Conservation (phyloP, 2,113 vertebrate genomes). For the Seriola dumerili region DNA sequence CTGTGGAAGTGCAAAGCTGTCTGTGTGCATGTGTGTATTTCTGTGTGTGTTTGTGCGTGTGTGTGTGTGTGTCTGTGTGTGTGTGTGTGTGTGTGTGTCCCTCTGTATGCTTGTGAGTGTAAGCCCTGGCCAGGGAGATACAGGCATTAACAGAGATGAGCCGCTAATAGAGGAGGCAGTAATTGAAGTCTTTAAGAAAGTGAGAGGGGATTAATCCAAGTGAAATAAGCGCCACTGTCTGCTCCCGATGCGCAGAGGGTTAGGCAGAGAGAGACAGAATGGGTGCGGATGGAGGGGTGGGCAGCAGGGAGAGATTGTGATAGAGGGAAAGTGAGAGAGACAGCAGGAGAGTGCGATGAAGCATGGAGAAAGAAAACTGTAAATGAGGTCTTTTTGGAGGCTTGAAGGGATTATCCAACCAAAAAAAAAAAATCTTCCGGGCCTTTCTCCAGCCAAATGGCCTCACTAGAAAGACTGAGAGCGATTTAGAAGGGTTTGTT, state of each 20-base stretch:
- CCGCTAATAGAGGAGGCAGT: slow-evolving; percentile 81
- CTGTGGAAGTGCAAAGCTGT: slow-evolving; percentile 37
- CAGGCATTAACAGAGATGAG: slow-evolving; percentile 83
- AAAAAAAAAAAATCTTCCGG: slow-evolving; percentile 49
- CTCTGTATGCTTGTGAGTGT: slow-evolving; percentile 54
- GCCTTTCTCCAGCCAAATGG: slow-evolving; percentile 68
- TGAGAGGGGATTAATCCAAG: slow-evolving; percentile 82
- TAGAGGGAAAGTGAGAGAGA: slow-evolving; percentile 54
- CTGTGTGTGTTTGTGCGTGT: background rate
- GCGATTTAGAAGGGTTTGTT: slow-evolving; percentile 61
- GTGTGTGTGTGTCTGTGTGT: slow-evolving; percentile 11
- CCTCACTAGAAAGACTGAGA: slow-evolving; percentile 63
- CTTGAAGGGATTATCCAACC: slow-evolving; percentile 74
- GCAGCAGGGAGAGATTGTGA: slow-evolving; percentile 44
- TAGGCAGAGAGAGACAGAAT: slow-evolving; percentile 53
- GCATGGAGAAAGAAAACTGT: slow-evolving; percentile 76
- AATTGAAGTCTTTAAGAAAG: slow-evolving; percentile 86
- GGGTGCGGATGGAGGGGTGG: slow-evolving; percentile 48
- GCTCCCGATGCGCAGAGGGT: slow-evolving; percentile 63
- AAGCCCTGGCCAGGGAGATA: slow-evolving; percentile 80
- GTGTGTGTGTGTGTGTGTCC: slow-evolving; percentile 23
- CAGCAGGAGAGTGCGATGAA: slow-evolving; percentile 69
- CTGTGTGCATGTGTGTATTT: slow-evolving; percentile 11
- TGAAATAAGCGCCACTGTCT: slow-evolving; percentile 79
- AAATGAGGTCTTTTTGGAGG: slow-evolving; percentile 78